These are phyloP conservation scores for Ophion slaviceki DNA, from an alignment of 2,888 invertebrate species.

Conservation along the genomic window DNA sequence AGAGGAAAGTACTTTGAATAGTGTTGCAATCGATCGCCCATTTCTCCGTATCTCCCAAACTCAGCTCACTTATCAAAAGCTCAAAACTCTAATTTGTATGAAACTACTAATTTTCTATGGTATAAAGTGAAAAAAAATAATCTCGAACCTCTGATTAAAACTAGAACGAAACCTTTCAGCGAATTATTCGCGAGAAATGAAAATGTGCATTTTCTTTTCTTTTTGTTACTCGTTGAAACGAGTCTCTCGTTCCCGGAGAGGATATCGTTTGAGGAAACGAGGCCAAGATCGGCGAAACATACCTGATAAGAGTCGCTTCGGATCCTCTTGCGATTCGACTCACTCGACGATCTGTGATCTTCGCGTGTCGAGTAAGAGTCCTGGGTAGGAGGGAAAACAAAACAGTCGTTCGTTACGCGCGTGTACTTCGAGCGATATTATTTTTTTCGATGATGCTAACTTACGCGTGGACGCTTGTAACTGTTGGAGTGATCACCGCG, in stretches of 20 bases:
- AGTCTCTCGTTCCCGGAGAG: slow-evolving; percentile 31
- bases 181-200: slow-evolving; percentile 18
- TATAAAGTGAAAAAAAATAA: not conserved
- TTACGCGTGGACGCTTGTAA: slow-evolving; percentile 80
- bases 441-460: slow-evolving; percentile 41
- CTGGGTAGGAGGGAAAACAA: slow-evolving; percentile 63
- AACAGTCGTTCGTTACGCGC: not conserved
- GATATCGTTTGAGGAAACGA: slow-evolving; percentile 26
- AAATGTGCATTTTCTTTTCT: slow-evolving; percentile 34
- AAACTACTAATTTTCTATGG: not conserved
- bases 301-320: slow-evolving; percentile 82
- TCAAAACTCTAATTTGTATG: not conserved
- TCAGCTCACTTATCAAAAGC: not conserved
- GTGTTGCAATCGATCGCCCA: not conserved
- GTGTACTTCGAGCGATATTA: not conserved
- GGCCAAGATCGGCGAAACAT: slow-evolving; percentile 65
- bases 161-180: slow-evolving; percentile 12
- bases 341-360: slow-evolving; percentile 80
- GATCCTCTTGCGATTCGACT: slow-evolving; percentile 79
- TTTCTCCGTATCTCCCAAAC: not conserved
- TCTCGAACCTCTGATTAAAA: slow-evolving; percentile 8
- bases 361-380: slow-evolving; percentile 80
- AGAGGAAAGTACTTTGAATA: not conserved
- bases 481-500: slow-evolving; percentile 80
- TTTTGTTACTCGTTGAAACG: slow-evolving; percentile 22